Evolutionary conservation across 2,797 vertebrate genomes (phyloP), one percentile per base, ranked within the genome.

Genomic region (Lacerta bilineata): DNA sequence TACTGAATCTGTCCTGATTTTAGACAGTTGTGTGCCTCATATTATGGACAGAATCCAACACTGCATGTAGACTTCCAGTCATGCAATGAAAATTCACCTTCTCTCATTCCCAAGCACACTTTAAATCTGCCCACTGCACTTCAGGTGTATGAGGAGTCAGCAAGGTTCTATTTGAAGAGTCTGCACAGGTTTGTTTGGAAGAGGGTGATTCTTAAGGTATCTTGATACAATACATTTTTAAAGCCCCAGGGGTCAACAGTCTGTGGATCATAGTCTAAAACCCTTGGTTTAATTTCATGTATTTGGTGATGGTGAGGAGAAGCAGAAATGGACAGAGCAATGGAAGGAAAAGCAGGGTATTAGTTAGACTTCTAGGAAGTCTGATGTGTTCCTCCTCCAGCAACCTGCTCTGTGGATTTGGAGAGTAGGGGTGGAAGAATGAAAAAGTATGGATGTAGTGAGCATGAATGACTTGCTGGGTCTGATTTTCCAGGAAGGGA

Each of bases 1-100:
- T 85, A 66, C 17, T 79, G n/a, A 15, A 68, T 68, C 55, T 87
- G 41, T 11, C 20, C 29, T 87, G 55, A 43, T 75, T 75, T 82
- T 29, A 33, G 59, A 18, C 29, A 74, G 11, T 15, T 3, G 5
- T 64, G 5, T 43, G 15, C 13, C 29, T 82, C 36, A 7, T 3
- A 27, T 64, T 64, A 23, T 64, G 61, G 61, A 20, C 61, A 64
- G 61, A 18, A 64, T 64, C 20, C 61, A 64, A 7, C 61, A 64
- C 20, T 64, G 5, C 20, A 61, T 61, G 59, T 61, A 23, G 59
- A 61, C 59, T 23, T 20, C 61, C 20, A 23, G 17, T 64, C 18
- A 23, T 64, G 18, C 61, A 64, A 23, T 5, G 20, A 64, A 23
- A 64, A 18, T 23, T 64, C 20, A 64, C 20, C 20, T 20, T 61